phyloP scores from a whole-genome alignment of 53 echinoderm and acorn worm species.

The Hippasteria phrygiana region DNA sequence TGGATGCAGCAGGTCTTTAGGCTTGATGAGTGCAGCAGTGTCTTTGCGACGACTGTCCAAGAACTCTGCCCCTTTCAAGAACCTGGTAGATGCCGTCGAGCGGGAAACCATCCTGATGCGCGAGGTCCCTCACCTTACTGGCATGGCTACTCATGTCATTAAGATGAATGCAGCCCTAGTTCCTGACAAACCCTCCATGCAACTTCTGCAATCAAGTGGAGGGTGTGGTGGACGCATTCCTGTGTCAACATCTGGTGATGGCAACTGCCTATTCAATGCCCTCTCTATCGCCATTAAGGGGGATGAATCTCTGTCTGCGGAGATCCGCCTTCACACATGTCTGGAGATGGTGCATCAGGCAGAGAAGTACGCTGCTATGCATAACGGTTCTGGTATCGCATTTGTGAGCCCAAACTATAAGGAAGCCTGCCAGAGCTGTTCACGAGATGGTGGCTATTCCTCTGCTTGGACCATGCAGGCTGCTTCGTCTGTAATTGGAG shows the following conservation, averaged over 20 bases:
- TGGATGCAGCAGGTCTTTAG: constrained; percentile 15
- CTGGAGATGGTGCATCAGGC: constrained; percentile 36
- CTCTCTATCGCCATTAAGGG: constrained; percentile 51
- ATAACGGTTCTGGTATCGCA: not conserved
- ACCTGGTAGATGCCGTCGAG: not conserved
- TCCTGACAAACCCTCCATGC: not conserved
- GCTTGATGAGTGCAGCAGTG: not conserved
- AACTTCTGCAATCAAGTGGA: not conserved
- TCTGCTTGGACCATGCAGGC: constrained; percentile 72
- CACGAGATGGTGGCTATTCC: constrained; percentile 40
- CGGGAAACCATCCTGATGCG: constrained; percentile 4
- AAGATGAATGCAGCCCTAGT: not conserved
- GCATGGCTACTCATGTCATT: not conserved
- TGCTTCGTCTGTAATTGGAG: constrained; percentile 45
- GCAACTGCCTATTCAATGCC: constrained; percentile 71
- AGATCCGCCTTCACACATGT: constrained; percentile 52
- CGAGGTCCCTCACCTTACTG: constrained; percentile 2
- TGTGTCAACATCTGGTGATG: constrained; percentile 23
- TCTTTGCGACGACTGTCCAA: constrained; percentile 13
- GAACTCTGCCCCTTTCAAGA: not conserved
- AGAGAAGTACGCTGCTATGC: not conserved
- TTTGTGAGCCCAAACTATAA: constrained; percentile 38
- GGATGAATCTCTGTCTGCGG: constrained; percentile 48
- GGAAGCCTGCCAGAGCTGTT: constrained; percentile 21
- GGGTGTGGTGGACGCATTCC: not conserved